Base-by-base conservation (phyloP, 2,113 vertebrate genomes). In the Beaufortia kweichowensis region DNA sequence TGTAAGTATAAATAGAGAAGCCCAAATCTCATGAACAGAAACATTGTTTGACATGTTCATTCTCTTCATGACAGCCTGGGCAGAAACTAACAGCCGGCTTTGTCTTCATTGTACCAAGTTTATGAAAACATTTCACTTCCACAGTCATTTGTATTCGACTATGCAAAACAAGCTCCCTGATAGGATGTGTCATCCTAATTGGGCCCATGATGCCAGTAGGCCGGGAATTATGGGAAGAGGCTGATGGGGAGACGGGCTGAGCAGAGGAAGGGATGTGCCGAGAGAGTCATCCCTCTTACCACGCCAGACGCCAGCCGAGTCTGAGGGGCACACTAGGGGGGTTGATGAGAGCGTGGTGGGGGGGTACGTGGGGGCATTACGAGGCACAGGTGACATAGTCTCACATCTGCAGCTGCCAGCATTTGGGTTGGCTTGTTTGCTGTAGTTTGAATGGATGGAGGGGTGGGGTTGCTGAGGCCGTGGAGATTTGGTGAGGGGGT, bases 111-210 rank as follows among this genome's bases (percentile, higher is more conserved):
- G 93, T 93, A 93, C 91, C 90, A 94, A 93, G 93, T 96, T 81
- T 94, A 95, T 95, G 94, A 95, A 87, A 95, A 94, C 93, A 94
- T 94, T 94, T 94, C 63, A 93, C 92, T 95, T 94, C 77, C 65
- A 76, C 76, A 79, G 90, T 95, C 93, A 94, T 95, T 94, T 95
- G 93, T 93, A 93, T 95, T 94, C 93, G 92, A 93, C 94, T 95
- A 95, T 95, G 94, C 94, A 94, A 94, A 95, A 95, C 94, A 94
- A 95, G 94, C 93, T 94, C 92, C 92, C 94, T 94, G 94, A 95
- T 95, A 94, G 93, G 92, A 95, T 93, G 93, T 94, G 92, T 94
- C 91, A 93, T 93, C 93, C 92, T 95, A 95, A 97, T 96, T 96
- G 94, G 94, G 92, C 94, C 93, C 95, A 90, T 90, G 95, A 94